A percentile compares a stretch with the other conserved stretches of the same genome.
Evolutionary conservation across 2,888 invertebrate species (phyloP).

Genomic region (Clusia tigrina): DNA sequence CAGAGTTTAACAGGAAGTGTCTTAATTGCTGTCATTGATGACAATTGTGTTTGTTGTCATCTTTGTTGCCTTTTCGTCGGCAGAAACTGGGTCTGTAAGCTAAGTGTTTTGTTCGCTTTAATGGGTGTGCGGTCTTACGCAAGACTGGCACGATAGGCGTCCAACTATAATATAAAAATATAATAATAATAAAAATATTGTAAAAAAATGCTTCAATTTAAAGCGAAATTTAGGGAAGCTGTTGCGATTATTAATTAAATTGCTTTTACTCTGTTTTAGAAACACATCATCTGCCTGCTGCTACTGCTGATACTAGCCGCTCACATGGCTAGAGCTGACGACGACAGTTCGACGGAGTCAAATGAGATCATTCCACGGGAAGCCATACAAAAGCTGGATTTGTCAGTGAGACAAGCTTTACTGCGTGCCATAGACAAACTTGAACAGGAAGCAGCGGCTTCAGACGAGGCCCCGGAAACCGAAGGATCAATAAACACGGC

Average conservation of each 20-base stretch:
- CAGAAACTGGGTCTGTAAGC: not conserved
- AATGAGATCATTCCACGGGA: slow-evolving; percentile 69
- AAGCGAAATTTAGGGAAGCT: not conserved
- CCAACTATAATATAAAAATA: no score
- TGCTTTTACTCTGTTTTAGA: slow-evolving; percentile 2
- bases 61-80: not conserved
- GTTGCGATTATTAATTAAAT: not conserved
- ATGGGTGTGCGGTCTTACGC: not conserved
- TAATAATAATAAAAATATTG: no score
- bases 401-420: slow-evolving; percentile 77
- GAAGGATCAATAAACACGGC: slow-evolving; percentile 46
- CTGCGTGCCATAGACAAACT: slow-evolving; percentile 79
- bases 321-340: slow-evolving; percentile 34
- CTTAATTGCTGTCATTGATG: slow-evolving; percentile 14
- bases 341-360: slow-evolving; percentile 55
- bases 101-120: not conserved
- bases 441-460: slow-evolving; percentile 69
- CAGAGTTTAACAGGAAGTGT: not conserved
- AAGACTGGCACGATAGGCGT: not conserved
- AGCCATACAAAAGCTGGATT: slow-evolving; percentile 68
- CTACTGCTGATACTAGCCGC: slow-evolving; percentile 26
- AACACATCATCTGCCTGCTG: slow-evolving; percentile 22
- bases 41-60: slow-evolving; percentile 11
- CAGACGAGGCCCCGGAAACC: slow-evolving; percentile 51
- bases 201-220: no score